phyloP scores from a whole-genome alignment of 2,888 invertebrate genomes.

The Caenorhabditis japonica region DNA sequence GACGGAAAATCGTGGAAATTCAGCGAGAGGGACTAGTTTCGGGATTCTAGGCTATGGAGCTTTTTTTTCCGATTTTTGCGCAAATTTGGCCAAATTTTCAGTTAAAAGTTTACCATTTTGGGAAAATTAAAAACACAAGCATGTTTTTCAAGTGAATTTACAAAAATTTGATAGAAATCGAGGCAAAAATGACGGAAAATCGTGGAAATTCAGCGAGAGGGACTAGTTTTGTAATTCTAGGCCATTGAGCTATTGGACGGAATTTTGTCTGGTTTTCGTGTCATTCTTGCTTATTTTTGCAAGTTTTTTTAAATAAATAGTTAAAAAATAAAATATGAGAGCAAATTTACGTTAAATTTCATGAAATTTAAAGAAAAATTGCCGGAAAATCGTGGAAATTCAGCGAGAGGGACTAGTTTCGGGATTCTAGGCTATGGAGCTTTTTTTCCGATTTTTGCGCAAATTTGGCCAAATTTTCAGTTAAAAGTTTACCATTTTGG shows the following conservation, averaged over 20 bases:
- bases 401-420: neutral
- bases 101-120: too few relatives aligned
- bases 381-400: conserved; percentile 1
- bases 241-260: too few relatives aligned
- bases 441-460: neutral
- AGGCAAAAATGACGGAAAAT: neutral
- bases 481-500: neutral
- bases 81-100: neutral
- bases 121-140: conserved; percentile 12
- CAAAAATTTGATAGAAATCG: neutral
- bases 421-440: conserved; percentile 3
- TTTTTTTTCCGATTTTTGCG: neutral
- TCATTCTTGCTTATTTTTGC: too few relatives aligned
- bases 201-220: too few relatives aligned
- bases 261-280: too few relatives aligned
- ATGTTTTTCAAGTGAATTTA: neutral
- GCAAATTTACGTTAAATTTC: neutral
- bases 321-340: too few relatives aligned
- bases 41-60: too few relatives aligned
- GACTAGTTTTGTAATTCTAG: too few relatives aligned
- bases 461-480: neutral
- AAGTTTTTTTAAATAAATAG: too few relatives aligned
- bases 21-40: neutral
- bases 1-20: conserved; percentile 1
- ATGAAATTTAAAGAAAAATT: conserved; percentile 5